Evolutionary conservation across 2,888 invertebrate species (phyloP).

Genomic region (Ornithoptera priamus): DNA sequence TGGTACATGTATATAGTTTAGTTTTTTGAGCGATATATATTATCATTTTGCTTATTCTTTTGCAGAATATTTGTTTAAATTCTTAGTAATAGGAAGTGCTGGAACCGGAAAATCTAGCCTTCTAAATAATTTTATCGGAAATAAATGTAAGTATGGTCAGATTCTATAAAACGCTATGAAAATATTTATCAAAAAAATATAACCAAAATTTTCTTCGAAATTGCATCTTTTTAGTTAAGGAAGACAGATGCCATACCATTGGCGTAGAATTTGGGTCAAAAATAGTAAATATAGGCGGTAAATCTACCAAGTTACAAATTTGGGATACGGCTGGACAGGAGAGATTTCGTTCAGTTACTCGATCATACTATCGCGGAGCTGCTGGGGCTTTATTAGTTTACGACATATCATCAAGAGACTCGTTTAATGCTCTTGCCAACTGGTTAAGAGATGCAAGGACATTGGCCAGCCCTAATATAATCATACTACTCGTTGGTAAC

Average conservation of each 20-base stretch:
- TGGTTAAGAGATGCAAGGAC: constrained; percentile 92
- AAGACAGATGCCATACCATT: constrained; percentile 91
- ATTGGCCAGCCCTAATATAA: constrained; percentile 89
- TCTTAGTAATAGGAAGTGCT: constrained; percentile 91
- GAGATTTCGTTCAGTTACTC: constrained; percentile 95
- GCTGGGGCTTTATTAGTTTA: constrained; percentile 95
- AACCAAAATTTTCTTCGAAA: neutral
- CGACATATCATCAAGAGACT: constrained; percentile 93
- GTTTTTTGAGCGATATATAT: neutral
- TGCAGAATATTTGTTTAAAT: constrained; percentile 91
- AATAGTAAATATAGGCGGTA: constrained; percentile 89
- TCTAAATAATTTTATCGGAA: constrained; percentile 91
- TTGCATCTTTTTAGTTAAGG: constrained; percentile 82
- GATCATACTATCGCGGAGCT: constrained; percentile 91
- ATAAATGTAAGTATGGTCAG: constrained; percentile 84
- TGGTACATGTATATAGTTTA: neutral
- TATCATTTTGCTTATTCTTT: constrained; percentile 36
- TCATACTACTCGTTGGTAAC: constrained; percentile 89
- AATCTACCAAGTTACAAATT: constrained; percentile 90
- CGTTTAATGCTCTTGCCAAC: constrained; percentile 94
- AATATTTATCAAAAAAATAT: neutral
- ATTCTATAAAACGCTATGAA: neutral
- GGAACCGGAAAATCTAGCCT: constrained; percentile 91
- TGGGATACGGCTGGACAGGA: constrained; percentile 98
- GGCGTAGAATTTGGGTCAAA: constrained; percentile 94